Percentiles rank a stretch among this genome's conserved stretches.
Evolutionary conservation across 2,113 vertebrate species (phyloP).

Genomic region (Emydura subglobosa): DNA sequence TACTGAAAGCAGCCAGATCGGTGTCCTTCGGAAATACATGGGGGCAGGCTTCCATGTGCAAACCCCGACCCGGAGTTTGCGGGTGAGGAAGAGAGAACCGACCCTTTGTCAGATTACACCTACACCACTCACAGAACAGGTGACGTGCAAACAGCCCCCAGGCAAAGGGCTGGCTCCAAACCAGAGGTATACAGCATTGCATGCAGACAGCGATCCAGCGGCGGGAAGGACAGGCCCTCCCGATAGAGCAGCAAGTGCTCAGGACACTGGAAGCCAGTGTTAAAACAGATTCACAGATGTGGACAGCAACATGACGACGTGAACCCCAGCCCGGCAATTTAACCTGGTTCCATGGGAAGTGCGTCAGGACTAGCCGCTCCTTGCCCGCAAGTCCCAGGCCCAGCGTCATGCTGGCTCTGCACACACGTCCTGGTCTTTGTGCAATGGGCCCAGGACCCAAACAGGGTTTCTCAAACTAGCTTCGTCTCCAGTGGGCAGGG

Average conservation of each 20-base stretch:
- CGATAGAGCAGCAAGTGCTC: neutral
- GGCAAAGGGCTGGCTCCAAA: neutral
- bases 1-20: neutral
- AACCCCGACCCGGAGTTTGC: neutral
- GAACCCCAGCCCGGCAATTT: neutral
- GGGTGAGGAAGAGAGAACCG: rapidly evolving
- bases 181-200: rapidly evolving
- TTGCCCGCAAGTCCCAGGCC: neutral
- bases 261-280: rapidly evolving
- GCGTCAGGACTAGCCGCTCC: neutral
- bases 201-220: rapidly evolving
- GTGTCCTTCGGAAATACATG: neutral
- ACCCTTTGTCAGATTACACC: too few relatives aligned
- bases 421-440: neutral
- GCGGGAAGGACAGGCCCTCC: rapidly evolving
- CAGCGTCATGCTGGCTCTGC: neutral
- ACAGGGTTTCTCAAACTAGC: neutral
- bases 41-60: neutral
- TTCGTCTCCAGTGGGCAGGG: too few relatives aligned
- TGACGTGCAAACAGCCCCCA: neutral
- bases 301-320: neutral
- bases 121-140: neutral
- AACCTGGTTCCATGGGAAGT: neutral
- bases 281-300: too few relatives aligned
- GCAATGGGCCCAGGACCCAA: neutral